These are phyloP conservation scores for Ceratitis capitata DNA, from an alignment of 1,140 invertebrate genomes.

Conservation along the genomic window DNA sequence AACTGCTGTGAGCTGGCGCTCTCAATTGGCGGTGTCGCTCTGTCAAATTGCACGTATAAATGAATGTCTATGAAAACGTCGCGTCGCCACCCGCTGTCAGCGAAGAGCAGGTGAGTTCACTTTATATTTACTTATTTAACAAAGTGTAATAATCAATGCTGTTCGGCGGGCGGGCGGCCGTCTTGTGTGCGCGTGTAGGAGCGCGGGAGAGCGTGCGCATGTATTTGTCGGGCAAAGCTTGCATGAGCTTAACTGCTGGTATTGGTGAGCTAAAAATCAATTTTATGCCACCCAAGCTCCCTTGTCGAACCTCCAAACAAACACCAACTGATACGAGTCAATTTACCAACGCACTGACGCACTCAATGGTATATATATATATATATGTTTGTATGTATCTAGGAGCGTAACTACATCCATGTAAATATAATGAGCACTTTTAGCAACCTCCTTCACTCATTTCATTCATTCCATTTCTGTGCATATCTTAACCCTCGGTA, in stretches of 20 bases:
- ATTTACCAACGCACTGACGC: background rate
- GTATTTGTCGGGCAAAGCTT: background rate
- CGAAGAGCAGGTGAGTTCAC: background rate
- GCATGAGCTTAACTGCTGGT: background rate
- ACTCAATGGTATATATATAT: background rate
- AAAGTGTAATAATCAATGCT: constrained; percentile 9
- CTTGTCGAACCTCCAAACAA: background rate
- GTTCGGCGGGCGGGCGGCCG: background rate
- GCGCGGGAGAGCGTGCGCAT: background rate
- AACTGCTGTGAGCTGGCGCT: background rate
- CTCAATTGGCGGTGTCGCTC: background rate
- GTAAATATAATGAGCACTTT: constrained; percentile 7
- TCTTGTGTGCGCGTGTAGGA: background rate
- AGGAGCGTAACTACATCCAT: background rate
- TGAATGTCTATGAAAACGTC: background rate
- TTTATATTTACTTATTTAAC: constrained; percentile 37
- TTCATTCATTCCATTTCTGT: background rate
- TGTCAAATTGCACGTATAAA: background rate
- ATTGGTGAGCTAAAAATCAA: background rate
- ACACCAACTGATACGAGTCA: background rate
- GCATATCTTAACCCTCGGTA: background rate
- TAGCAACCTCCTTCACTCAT: background rate
- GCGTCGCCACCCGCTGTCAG: constrained; percentile 10
- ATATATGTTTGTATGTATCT: background rate
- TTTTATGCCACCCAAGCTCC: constrained; percentile 1